phyloP scores from a whole-genome alignment of 2,113 vertebrate genomes.

The Semnornis frantzii region DNA sequence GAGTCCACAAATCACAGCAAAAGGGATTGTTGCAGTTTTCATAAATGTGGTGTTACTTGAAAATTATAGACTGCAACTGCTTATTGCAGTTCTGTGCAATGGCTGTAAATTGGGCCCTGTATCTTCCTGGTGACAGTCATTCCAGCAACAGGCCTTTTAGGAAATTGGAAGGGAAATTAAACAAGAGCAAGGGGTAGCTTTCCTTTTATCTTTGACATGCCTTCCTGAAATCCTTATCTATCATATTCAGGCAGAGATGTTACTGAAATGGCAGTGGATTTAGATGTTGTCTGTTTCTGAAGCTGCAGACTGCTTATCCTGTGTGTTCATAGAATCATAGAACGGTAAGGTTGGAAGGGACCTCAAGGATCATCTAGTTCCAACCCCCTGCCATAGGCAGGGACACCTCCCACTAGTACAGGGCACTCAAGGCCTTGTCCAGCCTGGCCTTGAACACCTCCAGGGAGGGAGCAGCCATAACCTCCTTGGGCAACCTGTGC shows the following conservation, averaged over 20 bases:
- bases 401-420: too few species aligned
- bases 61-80: slow-evolving; percentile 33
- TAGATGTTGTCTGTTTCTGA: slow-evolving; percentile 45
- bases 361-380: too few species aligned
- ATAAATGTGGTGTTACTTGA: slow-evolving; percentile 25
- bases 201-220: slow-evolving; percentile 61
- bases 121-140: slow-evolving; percentile 20
- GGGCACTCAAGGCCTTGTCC: too few species aligned
- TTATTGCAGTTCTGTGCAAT: slow-evolving; percentile 12
- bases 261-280: slow-evolving; percentile 32
- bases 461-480: too few species aligned
- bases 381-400: too few species aligned
- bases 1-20: slow-evolving; percentile 1
- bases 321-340: background rate
- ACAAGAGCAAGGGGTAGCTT: slow-evolving; percentile 57
- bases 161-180: slow-evolving; percentile 52
- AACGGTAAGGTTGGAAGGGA: too few species aligned
- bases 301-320: background rate
- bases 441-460: too few species aligned
- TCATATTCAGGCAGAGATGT: slow-evolving; percentile 56
- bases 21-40: slow-evolving; percentile 42
- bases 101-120: slow-evolving; percentile 25
- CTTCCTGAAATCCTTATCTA: slow-evolving; percentile 61
- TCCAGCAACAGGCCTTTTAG: slow-evolving; percentile 51
- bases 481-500: too few species aligned